Evolutionary conservation across 2,888 invertebrate species (phyloP).

Genomic region (Seira ritae): DNA sequence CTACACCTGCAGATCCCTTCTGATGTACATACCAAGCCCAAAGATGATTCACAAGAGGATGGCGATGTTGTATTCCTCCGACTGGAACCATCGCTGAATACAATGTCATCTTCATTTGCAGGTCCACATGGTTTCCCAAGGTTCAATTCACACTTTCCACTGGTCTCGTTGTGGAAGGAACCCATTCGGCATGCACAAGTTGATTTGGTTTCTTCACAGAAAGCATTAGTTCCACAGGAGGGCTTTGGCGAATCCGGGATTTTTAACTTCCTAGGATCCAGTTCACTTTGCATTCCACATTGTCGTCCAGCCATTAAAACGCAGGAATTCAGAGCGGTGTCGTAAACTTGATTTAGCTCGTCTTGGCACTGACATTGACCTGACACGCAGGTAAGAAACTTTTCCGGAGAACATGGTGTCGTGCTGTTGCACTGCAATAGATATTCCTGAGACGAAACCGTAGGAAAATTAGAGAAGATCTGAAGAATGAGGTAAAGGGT

Average conservation of each 20-base stretch:
- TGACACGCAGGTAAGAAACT: conserved; percentile 44
- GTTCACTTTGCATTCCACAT: conserved; percentile 4
- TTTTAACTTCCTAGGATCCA: conserved; percentile 28
- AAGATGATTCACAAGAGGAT: conserved; percentile 2
- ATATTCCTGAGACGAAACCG: conserved; percentile 36
- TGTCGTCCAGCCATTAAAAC: conserved; percentile 49
- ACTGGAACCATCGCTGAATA: conserved; percentile 19
- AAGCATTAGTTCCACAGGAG: conserved; percentile 35
- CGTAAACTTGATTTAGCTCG: conserved; percentile 48
- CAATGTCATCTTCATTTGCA: conserved; percentile 23
- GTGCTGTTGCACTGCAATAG: conserved; percentile 33
- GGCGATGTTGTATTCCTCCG: neutral
- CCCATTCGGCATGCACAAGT: conserved; percentile 50
- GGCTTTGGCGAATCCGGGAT: neutral
- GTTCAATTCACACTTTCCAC: conserved; percentile 31
- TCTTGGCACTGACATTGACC: conserved; percentile 56
- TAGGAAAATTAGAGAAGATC: too few species aligned
- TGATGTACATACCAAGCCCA: conserved; percentile 22
- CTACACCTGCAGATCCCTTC: conserved; percentile 37
- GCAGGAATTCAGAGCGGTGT: conserved; percentile 34
- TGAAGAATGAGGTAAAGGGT: too few species aligned
- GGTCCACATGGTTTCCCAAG: conserved; percentile 41
- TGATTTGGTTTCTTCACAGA: conserved; percentile 25
- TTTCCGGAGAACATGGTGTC: conserved; percentile 20
- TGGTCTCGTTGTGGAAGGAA: conserved; percentile 25